Base-by-base conservation (phyloP, 2,888 invertebrate species). In the Xylophagus ater region DNA sequence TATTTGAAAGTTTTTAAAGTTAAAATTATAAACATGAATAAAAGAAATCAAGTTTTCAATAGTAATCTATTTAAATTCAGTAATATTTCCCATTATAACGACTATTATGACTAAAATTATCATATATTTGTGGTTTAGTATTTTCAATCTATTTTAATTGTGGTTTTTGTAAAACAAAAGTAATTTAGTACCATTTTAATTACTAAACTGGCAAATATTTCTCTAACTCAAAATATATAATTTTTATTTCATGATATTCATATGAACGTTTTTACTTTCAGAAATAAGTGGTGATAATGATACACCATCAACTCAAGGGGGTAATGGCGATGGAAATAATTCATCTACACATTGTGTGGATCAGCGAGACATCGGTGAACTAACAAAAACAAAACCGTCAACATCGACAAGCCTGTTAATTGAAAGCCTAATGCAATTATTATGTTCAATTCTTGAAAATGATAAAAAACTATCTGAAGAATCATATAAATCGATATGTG, bases 361-460 rank as follows among this genome's bases (percentile, higher is more conserved):
- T 7, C 34, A 40, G 17, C 24, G 13, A 21, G 34, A 29, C 28
- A 34, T 40, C 6, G 20, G 32, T 14, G 44, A 44, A 15, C 25
- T 55, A n/a, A 43, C 53, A 12, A 31, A 41, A 14, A 48, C 52
- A 23, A 53, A 58, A 38, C 54, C 62, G 5, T 70, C 73, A 10
- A 74, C 77, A 14, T 73, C 78, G 1, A 73, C 74, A 35, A 81
- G 79, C 54, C 65, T 83, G 5, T 64, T 82, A 2, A 76, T 82
- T 24, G 78, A 80, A 53, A 78, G 80, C 3, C 67, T 82, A 1
- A 71, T 82, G 28, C 76, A 78, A 55, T 76, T 78, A 53, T 63
- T 81, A 10, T 81, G 81, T 53, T 62, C 69, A 4, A 63, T 78
- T 10, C 67, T 79, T 9, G 80, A 81, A 58, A 68, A 71, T 43